Percentiles rank a stretch among this genome's conserved stretches.
Conservation (phyloP, 2,113 vertebrate species). For the Fukomys damarensis region DNA sequence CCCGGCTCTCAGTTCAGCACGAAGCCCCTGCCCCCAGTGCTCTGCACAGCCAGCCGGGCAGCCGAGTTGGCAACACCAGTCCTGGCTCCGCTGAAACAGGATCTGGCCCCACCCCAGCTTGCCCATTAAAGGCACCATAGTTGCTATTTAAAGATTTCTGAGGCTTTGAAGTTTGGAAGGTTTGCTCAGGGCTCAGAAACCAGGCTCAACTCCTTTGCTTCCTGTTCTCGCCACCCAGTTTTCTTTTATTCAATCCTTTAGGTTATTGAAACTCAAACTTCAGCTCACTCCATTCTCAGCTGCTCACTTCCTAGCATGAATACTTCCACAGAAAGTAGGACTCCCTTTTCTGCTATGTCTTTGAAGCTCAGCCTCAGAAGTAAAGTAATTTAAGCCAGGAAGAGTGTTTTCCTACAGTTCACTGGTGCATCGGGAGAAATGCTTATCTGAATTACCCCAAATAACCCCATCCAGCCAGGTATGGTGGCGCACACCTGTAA, state of each 20-base stretch:
- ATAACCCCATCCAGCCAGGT: neutral
- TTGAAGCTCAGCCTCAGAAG: neutral
- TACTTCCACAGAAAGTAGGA: neutral
- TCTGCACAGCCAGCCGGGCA: too few relatives aligned
- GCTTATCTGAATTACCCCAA: neutral
- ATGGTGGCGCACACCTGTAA: neutral
- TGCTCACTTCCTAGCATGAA: neutral
- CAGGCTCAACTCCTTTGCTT: neutral
- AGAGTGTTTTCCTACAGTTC: neutral
- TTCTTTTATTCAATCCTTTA: neutral
- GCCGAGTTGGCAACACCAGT: too few relatives aligned
- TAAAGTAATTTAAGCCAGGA: neutral
- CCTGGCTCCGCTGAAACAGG: neutral
- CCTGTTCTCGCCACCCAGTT: neutral
- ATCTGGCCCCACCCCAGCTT: neutral
- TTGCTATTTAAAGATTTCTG: constrained; percentile 1
- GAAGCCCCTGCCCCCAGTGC: neutral
- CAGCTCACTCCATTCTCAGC: neutral
- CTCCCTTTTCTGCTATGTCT: neutral
- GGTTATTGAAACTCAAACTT: neutral
- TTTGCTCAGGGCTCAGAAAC: constrained; percentile 8
- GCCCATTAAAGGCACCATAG: constrained; percentile 17
- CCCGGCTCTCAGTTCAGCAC: neutral
- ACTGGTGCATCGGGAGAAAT: neutral
- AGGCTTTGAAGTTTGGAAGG: constrained; percentile 54